phyloP scores from a whole-genome alignment of 2,797 vertebrate species.

The Enteromius thamalakanensis region DNA sequence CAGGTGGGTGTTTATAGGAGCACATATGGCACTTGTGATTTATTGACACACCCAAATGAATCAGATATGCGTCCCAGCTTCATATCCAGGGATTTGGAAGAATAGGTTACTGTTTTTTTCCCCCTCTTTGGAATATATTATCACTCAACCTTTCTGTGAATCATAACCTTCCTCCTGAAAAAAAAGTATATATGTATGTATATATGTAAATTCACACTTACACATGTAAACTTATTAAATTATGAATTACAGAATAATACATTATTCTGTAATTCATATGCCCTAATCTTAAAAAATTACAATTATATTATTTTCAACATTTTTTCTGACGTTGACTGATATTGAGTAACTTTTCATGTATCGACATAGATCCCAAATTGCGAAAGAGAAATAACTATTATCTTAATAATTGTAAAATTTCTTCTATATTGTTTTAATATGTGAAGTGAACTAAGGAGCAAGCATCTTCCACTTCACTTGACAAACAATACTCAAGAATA shows the following conservation, averaged over 20 bases:
- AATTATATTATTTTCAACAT: too few species aligned
- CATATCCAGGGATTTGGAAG: background rate
- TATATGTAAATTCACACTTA: too few species aligned
- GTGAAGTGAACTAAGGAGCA: background rate
- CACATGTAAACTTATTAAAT: too few species aligned
- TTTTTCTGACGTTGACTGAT: background rate
- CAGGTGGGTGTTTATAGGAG: background rate
- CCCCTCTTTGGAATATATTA: background rate
- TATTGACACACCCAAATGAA: slow-evolving; percentile 16
- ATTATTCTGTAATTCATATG: too few species aligned
- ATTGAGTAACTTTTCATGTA: background rate
- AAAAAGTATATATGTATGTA: too few species aligned
- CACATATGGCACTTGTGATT: background rate
- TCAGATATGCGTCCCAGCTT: background rate
- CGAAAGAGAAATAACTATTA: background rate
- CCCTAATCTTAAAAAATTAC: background rate
- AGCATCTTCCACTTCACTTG: too few species aligned
- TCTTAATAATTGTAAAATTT: background rate
- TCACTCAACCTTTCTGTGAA: background rate
- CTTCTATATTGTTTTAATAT: background rate
- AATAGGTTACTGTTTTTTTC: too few species aligned
- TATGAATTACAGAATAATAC: too few species aligned
- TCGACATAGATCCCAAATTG: background rate
- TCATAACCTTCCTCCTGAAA: background rate
- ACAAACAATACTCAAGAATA: background rate